Percentiles rank a stretch among this genome's conserved stretches.
Conservation (phyloP, 2,113 vertebrate genomes). For the Gobiocypris rarus region DNA sequence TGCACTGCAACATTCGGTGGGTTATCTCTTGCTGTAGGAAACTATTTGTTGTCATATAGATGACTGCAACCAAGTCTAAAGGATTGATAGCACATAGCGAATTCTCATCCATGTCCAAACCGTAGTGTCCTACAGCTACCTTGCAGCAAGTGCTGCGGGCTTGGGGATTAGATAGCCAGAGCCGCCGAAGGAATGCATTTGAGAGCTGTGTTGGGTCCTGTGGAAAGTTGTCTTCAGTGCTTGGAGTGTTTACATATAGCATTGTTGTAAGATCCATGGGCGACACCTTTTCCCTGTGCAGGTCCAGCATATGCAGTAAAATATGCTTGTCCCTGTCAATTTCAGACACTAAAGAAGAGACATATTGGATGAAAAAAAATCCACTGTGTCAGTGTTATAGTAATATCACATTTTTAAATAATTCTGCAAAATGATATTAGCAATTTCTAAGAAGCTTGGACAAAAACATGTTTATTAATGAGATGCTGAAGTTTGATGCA, state of each 20-base stretch:
- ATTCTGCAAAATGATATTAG: not conserved
- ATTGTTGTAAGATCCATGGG: constrained; percentile 65
- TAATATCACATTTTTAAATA: not conserved
- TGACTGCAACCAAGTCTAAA: constrained; percentile 78
- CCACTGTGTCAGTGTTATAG: not conserved
- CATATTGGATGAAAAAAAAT: not conserved
- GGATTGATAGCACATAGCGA: constrained; percentile 66
- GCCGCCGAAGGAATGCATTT: constrained; percentile 65
- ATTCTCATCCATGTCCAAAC: constrained; percentile 41
- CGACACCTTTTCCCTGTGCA: constrained; percentile 34
- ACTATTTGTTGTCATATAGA: constrained; percentile 75
- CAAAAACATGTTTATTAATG: not conserved
- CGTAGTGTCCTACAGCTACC: not conserved
- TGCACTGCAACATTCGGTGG: constrained; percentile 75
- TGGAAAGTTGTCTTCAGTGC: constrained; percentile 56
- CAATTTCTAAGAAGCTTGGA: not conserved
- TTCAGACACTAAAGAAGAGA: constrained; percentile 57
- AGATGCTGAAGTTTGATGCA: not conserved
- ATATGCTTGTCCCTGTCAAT: constrained; percentile 61
- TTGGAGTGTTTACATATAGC: constrained; percentile 66
- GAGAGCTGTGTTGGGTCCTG: constrained; percentile 64
- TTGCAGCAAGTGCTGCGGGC: constrained; percentile 62
- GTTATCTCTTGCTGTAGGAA: constrained; percentile 78
- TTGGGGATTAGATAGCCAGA: constrained; percentile 69
- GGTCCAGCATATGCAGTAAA: constrained; percentile 62